These are phyloP conservation scores for Sceloporus undulatus DNA, from an alignment of 2,113 vertebrate species.

Conservation along the genomic window DNA sequence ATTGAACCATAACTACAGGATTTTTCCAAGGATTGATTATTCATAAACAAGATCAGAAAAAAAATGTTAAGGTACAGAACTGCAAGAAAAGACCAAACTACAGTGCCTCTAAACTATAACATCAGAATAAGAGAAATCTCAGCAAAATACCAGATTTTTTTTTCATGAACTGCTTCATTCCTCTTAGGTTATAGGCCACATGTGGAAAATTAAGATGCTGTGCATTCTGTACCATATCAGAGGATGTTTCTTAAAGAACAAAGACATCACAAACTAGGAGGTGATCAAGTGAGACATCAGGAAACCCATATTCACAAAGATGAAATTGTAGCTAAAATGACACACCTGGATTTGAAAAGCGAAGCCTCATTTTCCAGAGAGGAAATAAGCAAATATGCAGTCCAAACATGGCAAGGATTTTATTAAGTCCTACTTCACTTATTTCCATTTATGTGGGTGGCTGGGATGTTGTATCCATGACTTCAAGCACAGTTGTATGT, in stretches of 20 bases:
- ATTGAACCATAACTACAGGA: too few species aligned
- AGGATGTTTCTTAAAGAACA: neutral
- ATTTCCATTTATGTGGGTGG: neutral
- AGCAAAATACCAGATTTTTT: neutral
- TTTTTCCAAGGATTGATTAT: too few species aligned
- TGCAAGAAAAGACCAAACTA: too few species aligned
- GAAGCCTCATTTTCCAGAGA: neutral
- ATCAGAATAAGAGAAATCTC: neutral
- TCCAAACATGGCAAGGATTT: neutral
- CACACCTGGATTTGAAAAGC: slow-evolving; percentile 6
- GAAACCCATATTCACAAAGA: neutral
- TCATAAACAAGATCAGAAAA: too few species aligned
- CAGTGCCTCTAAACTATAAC: too few species aligned
- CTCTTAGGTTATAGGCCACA: neutral
- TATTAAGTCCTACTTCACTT: slow-evolving; percentile 14
- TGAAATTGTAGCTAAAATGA: neutral
- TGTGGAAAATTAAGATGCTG: slow-evolving; percentile 4
- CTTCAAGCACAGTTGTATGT: neutral
- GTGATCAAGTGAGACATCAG: neutral
- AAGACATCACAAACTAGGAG: neutral
- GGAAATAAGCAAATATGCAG: neutral
- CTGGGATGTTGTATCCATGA: neutral
- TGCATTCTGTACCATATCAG: neutral
- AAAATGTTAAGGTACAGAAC: too few species aligned
- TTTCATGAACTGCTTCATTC: neutral